These are phyloP conservation scores for Scartelaos histophorus DNA, from an alignment of 2,113 vertebrate genomes.

Conservation along the genomic window DNA sequence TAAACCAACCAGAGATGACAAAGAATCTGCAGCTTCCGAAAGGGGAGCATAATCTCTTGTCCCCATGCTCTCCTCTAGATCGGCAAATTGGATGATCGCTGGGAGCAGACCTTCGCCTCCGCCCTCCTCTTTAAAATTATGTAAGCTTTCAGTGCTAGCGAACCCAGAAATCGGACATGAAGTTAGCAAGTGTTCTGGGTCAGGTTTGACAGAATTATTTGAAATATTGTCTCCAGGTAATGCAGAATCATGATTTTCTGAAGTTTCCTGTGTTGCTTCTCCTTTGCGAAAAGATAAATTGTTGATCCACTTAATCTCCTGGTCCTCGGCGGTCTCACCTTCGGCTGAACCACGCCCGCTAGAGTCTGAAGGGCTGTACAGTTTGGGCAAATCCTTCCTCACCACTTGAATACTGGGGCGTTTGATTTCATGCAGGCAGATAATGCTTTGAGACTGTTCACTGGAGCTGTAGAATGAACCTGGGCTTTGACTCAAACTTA, in stretches of 20 bases:
- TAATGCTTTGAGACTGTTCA: conserved; percentile 23
- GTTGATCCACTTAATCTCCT: conserved; percentile 89
- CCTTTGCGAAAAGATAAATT: conserved; percentile 76
- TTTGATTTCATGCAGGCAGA: conserved; percentile 64
- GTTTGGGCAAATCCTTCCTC: conserved; percentile 60
- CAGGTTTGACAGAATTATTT: conserved; percentile 75
- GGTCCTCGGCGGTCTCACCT: conserved; percentile 87
- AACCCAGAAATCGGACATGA: conserved; percentile 44
- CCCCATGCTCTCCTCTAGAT: conserved; percentile 62
- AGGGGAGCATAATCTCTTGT: conserved; percentile 63
- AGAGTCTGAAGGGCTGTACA: conserved; percentile 77
- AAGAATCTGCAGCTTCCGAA: conserved; percentile 57
- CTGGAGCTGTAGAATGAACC: conserved; percentile 41
- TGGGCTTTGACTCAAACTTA: conserved; percentile 37
- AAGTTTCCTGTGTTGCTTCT: conserved; percentile 47
- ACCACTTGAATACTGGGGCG: conserved; percentile 71
- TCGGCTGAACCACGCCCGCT: conserved; percentile 84
- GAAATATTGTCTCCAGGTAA: conserved; percentile 81
- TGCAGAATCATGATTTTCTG: conserved; percentile 74
- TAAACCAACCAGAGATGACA: conserved; percentile 62
- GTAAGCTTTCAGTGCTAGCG: conserved; percentile 71
- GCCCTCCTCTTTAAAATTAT: conserved; percentile 71
- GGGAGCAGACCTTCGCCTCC: conserved; percentile 68
- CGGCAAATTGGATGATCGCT: conserved; percentile 57
- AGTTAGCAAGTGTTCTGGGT: conserved; percentile 34